Conservation (phyloP, 1,140 invertebrate species). For the Cheumatopsyche charites region DNA sequence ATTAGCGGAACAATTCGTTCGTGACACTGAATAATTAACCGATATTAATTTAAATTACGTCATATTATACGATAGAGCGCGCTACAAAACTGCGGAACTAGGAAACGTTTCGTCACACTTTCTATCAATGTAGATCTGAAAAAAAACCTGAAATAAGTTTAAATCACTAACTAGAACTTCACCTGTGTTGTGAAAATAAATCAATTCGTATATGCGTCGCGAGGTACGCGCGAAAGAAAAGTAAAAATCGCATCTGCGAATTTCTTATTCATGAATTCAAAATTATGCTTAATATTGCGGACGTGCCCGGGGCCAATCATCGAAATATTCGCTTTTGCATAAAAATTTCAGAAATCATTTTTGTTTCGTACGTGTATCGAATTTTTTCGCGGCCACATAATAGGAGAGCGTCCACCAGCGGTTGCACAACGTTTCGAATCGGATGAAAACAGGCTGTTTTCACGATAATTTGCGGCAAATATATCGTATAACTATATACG, state of each 20-base stretch:
- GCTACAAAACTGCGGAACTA: not conserved
- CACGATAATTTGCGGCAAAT: too few species aligned
- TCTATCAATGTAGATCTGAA: too few species aligned
- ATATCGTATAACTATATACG: too few species aligned
- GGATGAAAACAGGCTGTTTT: too few species aligned
- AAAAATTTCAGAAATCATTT: conserved; percentile 33
- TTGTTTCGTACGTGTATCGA: conserved; percentile 38
- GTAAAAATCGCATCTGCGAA: not conserved
- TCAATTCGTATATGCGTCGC: too few species aligned
- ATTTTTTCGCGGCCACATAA: conserved; percentile 16
- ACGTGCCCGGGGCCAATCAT: conserved; percentile 11
- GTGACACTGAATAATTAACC: conserved; percentile 36
- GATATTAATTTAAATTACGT: conserved; percentile 23
- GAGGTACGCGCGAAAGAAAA: not conserved
- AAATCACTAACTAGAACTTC: too few species aligned
- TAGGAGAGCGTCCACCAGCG: not conserved
- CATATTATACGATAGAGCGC: not conserved
- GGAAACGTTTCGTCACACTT: too few species aligned
- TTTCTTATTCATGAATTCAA: conserved; percentile 30
- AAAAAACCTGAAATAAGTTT: not conserved
- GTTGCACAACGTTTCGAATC: too few species aligned
- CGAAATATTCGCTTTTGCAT: conserved; percentile 9
- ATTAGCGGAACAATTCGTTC: conserved; percentile 37
- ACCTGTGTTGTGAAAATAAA: too few species aligned
- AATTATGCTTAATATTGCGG: conserved; percentile 11